Base-by-base conservation (phyloP, 1,140 invertebrate species). In the Sarcophaga peregrina region DNA sequence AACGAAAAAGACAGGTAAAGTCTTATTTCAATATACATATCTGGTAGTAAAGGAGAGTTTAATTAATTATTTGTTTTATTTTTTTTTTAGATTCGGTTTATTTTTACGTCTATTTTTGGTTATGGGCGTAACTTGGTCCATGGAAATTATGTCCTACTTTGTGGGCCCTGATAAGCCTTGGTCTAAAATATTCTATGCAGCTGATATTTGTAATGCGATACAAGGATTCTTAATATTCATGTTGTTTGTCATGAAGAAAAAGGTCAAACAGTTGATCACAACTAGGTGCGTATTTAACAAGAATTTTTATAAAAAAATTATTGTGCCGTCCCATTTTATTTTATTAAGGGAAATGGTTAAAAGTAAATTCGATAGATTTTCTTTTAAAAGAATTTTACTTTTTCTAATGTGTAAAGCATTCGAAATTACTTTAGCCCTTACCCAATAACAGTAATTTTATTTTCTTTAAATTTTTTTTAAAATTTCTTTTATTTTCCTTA, bases 81-180 rank as follows among this genome's bases (percentile, higher is more conserved):
- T 84, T 83, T 84, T 84, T 82, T 88, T 9, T 86, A 95, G 94
- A 89, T 94, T 94, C 83, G 92, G 93, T 81, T 86, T 95, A 0
- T 95, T 95, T 84, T 83, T 95, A 73, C 95, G 95, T 84, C 88
- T 95, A 7, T 94, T 95, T 82, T 91, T 95, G 25, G 94, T 95
- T 0, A 95, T 95, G 94, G 95, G 95, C 7, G 92, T 95, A 2
- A 95, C 93, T 82, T 95, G 95, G 95, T 91, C 92, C 3, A 92
- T 93, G 89, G 95, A 95, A 86, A 92, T 95, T 58, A 87, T 95
- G 25, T 95, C 94, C 0, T 95, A 92, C 91, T 85, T 92, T 68
- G 89, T 92, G 17, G 88, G 84, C 78, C 82, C 8, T 85, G 86
- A 85, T 85, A 90, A 81, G 85, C 89, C 75, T 50, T 89, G n/a